These are phyloP conservation scores for Trisateles emortualis DNA, from an alignment of 2,888 invertebrate species.

Conservation along the genomic window DNA sequence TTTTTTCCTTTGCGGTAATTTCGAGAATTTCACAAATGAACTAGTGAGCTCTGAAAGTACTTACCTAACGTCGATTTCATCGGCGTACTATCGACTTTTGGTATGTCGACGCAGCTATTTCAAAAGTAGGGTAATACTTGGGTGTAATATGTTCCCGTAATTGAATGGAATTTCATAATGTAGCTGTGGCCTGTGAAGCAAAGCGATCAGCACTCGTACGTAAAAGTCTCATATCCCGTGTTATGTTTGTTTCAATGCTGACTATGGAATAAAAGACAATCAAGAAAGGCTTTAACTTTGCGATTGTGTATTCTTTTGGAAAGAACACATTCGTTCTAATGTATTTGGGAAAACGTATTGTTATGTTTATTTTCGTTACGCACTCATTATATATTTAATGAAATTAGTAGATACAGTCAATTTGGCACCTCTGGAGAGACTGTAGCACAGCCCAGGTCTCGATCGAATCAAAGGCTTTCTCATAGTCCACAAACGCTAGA, in stretches of 20 bases:
- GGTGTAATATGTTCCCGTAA: slow-evolving; percentile 38
- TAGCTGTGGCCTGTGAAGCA: slow-evolving; percentile 25
- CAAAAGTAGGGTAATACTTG: slow-evolving; percentile 35
- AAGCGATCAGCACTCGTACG: slow-evolving; percentile 16
- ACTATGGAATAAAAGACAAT: no score
- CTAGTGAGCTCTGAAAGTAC: slow-evolving; percentile 29
- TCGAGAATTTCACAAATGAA: slow-evolving; percentile 24
- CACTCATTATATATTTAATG: no score
- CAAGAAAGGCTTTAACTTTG: no score
- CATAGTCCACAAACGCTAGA: no score
- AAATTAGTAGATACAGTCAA: no score
- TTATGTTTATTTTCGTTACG: no score
- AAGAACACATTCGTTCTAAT: no score
- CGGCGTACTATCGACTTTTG: slow-evolving; percentile 22
- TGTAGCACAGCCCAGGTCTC: no score
- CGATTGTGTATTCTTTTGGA: no score
- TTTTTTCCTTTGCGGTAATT: neutral
- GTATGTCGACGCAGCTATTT: slow-evolving; percentile 34
- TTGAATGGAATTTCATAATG: slow-evolving; percentile 43
- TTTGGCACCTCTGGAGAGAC: no score
- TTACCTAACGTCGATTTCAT: slow-evolving; percentile 34
- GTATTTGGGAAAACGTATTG: no score
- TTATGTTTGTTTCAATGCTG: slow-evolving; percentile 1
- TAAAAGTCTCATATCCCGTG: slow-evolving; percentile 16
- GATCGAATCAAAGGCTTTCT: no score